Evolutionary conservation across 2,113 vertebrate species (phyloP).

Genomic region (Hydropotes inermis): DNA sequence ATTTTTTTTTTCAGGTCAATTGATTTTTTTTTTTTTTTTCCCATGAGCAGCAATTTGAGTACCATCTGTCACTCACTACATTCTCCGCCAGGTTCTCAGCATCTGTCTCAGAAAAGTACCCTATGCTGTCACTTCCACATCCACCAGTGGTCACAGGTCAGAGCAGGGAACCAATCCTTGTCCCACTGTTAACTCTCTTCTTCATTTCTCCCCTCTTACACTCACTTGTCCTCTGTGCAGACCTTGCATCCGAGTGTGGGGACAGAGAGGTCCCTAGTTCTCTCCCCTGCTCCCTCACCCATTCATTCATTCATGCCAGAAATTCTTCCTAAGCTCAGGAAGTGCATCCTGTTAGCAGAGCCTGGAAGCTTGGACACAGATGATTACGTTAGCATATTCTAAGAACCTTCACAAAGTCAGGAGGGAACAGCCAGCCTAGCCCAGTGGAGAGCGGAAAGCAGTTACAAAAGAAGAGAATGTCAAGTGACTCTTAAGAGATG

Average conservation of each 20-base stretch:
- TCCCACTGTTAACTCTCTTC: neutral
- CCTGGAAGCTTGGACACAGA: neutral
- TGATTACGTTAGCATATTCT: neutral
- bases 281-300: too few relatives aligned
- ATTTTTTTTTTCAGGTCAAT: conserved; percentile 14
- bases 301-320: neutral
- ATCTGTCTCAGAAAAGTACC: neutral
- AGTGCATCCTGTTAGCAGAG: neutral
- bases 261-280: neutral
- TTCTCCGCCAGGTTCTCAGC: neutral
- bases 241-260: neutral
- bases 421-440: neutral
- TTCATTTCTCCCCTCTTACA: neutral
- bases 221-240: neutral
- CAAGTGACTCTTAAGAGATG: neutral
- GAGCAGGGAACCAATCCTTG: neutral
- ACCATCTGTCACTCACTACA: neutral
- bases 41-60: neutral
- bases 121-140: neutral
- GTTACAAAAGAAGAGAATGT: neutral
- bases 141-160: neutral
- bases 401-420: neutral
- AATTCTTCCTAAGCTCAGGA: neutral
- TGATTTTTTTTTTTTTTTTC: neutral
- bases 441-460: neutral